Conservation (phyloP, 2,113 vertebrate genomes). For the Notechis scutatus region DNA sequence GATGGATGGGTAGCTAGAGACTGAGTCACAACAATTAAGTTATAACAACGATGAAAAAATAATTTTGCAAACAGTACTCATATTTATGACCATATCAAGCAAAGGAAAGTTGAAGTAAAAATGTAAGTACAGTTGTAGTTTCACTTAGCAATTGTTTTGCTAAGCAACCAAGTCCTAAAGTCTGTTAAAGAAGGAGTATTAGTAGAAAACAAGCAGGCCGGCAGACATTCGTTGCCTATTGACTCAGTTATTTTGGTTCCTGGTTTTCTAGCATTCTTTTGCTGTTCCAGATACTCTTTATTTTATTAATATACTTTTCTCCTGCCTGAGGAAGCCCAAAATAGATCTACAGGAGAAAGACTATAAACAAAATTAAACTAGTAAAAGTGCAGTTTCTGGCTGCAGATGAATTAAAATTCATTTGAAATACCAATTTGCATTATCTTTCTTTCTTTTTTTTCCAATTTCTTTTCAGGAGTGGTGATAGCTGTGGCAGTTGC, state of each 20-base stretch:
- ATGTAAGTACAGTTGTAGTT: neutral
- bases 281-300: neutral
- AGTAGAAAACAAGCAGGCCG: neutral
- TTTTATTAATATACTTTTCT: neutral
- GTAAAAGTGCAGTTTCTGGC: neutral
- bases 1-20: no score
- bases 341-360: neutral
- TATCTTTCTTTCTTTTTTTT: neutral
- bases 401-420: neutral
- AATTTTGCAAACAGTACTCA: neutral
- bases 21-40: neutral
- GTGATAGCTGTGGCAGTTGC: constrained; percentile 65
- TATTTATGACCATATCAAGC: neutral
- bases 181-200: neutral
- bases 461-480: constrained; percentile 62
- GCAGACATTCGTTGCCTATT: neutral
- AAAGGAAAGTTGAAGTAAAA: neutral
- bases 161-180: neutral
- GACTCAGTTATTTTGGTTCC: neutral
- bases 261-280: neutral
- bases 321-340: neutral
- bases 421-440: neutral
- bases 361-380: neutral
- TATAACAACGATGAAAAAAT: neutral
- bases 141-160: neutral